phyloP scores from a whole-genome alignment of 2,797 vertebrate species.

The Denticeps clupeoides region DNA sequence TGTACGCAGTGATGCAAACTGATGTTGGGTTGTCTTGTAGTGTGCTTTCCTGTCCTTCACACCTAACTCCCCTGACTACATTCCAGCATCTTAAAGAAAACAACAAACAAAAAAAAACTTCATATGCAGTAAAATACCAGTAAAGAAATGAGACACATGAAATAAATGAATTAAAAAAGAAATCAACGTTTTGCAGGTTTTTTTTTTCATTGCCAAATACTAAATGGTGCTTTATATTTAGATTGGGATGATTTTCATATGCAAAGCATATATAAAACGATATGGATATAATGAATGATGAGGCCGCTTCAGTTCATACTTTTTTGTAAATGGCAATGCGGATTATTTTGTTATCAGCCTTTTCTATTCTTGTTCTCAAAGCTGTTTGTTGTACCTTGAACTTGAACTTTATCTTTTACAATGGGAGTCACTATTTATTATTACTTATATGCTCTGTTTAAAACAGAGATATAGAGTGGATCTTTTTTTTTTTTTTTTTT shows the following conservation, averaged over 20 bases:
- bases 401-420: constrained; percentile 99
- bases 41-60: constrained; percentile 89
- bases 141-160: constrained; percentile 46
- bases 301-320: constrained; percentile 95
- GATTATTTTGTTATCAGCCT: constrained; percentile 99
- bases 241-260: constrained; percentile 99
- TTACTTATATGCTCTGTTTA: constrained; percentile 94
- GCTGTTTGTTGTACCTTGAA: constrained; percentile 99
- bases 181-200: constrained; percentile 87
- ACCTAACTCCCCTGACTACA: constrained; percentile 85
- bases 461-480: constrained; percentile 90
- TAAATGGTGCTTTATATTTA: constrained; percentile 99
- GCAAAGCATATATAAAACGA: constrained; percentile 95
- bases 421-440: constrained; percentile 99
- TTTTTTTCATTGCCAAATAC: constrained; percentile 97
- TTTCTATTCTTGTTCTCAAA: constrained; percentile 99
- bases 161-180: constrained; percentile 57
- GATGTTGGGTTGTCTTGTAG: constrained; percentile 97
- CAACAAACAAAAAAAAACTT: constrained; percentile 48
- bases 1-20: constrained; percentile 98
- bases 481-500: constrained; percentile 72
- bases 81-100: constrained; percentile 84
- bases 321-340: constrained; percentile 99
- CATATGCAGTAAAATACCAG: constrained; percentile 97
- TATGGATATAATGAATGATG: constrained; percentile 73